Conservation (phyloP, 2,113 vertebrate genomes). For the Uria lomvia region DNA sequence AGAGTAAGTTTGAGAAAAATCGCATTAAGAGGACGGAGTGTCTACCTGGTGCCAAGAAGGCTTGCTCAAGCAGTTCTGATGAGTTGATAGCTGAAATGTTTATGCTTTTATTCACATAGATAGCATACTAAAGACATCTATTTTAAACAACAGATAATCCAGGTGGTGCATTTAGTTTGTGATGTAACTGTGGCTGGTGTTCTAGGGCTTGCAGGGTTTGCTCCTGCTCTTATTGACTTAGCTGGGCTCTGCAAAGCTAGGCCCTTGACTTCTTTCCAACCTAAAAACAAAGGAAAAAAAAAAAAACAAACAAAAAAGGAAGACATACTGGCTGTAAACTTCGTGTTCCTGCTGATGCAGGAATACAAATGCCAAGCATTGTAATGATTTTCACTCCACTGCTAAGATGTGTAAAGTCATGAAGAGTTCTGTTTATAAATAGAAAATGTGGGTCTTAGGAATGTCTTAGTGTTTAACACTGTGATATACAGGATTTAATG, state of each 20-base stretch:
- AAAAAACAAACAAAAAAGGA: neutral
- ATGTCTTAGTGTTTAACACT: too few species aligned
- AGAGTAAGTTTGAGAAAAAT: conserved; percentile 27
- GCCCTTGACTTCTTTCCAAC: neutral
- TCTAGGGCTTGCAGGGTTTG: conserved; percentile 21
- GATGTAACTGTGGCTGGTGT: conserved; percentile 59
- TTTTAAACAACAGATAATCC: conserved; percentile 79
- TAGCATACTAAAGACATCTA: conserved; percentile 73
- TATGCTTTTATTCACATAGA: conserved; percentile 80
- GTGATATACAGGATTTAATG: neutral
- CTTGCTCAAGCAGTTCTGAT: conserved; percentile 80
- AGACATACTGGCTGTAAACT: neutral
- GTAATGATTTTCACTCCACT: neutral
- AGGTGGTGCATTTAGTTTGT: conserved; percentile 56
- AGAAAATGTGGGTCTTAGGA: neutral
- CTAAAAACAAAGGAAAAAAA: conserved; percentile 51
- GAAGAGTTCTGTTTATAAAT: neutral
- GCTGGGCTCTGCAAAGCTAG: neutral
- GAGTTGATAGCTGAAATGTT: conserved; percentile 84
- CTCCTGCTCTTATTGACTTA: neutral
- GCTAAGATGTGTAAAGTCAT: neutral
- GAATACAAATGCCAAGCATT: neutral
- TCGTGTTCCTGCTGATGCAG: neutral
- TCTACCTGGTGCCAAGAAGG: conserved; percentile 74
- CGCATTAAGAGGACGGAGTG: neutral